Base-by-base conservation (phyloP, 2,888 invertebrate genomes). In the Philhelius pedissequus region DNA sequence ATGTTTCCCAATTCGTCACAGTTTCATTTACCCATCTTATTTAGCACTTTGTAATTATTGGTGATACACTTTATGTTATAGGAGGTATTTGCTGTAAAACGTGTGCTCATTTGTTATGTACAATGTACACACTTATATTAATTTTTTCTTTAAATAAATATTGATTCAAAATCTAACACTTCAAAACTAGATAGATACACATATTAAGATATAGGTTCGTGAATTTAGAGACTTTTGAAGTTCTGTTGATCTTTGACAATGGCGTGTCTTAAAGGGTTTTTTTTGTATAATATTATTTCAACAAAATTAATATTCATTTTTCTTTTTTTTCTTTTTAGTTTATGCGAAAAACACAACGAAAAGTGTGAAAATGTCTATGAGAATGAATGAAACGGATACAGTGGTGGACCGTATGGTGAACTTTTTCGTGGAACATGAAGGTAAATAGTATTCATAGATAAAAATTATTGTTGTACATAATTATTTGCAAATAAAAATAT, bases 361-460 rank as follows among this genome's bases (percentile, higher is more conserved):
- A 66, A 48, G 45, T 62, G 54, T 77, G 68, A 40, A 87, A 79
- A 90, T 91, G 90, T 87, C 90, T 77, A 86, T 88, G 64, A 87
- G 89, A 87, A 89, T 90, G 77, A 90, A 90, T 87, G 90, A 90
- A 81, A 89, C 90, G 40, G 87, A 89, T 40, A 90, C 91, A 52
- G 89, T 90, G 50, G 90, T 91, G 71, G 91, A 92, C 87, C 88
- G 90, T 8, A 88, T 92, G 89, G 91, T 92, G 48, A 89, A 91
- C 86, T 91, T 92, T 86, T 90, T 92, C 75, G 91, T 92, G 45
- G 90, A 90, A 81, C 91, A 92, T 87, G 91, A 92, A 89, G 92
- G 92, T 89, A 84, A 90, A 86, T 15, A 4, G 13, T 18, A 15
- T 43, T 8, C 35, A 35, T 89, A 69, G 11, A n/a, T 20, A 4